These are phyloP conservation scores for Microhierax caerulescens DNA, from an alignment of 2,797 vertebrate species.

Conservation along the genomic window DNA sequence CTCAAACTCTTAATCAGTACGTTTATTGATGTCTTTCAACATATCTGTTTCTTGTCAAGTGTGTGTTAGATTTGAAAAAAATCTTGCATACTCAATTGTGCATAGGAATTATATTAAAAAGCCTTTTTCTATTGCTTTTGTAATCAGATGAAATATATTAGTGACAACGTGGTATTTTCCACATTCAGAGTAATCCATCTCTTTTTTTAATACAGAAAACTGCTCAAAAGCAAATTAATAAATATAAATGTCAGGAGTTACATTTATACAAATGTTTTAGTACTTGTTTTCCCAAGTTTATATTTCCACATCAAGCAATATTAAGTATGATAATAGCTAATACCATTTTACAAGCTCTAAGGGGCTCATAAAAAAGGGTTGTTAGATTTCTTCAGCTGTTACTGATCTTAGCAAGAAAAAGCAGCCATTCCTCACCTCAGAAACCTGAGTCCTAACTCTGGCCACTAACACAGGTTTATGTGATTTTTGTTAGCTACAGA, in stretches of 20 bases:
- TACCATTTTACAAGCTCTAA: conserved; percentile 25
- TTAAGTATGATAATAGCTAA: conserved; percentile 53
- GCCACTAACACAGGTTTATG: background rate
- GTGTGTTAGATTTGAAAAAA: conserved; percentile 37
- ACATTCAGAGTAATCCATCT: conserved; percentile 40
- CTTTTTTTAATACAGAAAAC: conserved; percentile 26
- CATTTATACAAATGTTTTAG: conserved; percentile 55
- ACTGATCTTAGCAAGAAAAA: background rate
- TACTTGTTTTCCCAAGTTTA: conserved; percentile 44
- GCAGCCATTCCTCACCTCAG: background rate
- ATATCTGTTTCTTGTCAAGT: conserved; percentile 68
- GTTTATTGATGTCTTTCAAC: conserved; percentile 77
- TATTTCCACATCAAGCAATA: conserved; percentile 48
- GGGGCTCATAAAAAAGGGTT: conserved; percentile 8
- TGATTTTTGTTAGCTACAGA: background rate
- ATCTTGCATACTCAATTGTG: conserved; percentile 42
- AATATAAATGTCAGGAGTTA: conserved; percentile 44
- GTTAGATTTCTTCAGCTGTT: conserved; percentile 49
- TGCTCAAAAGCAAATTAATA: conserved; percentile 52
- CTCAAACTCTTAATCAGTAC: conserved; percentile 73
- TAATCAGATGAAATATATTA: conserved; percentile 62
- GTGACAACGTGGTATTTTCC: conserved; percentile 51
- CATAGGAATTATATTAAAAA: conserved; percentile 31
- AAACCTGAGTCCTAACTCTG: background rate
- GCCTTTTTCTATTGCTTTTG: conserved; percentile 23